Base-by-base conservation (phyloP, 2,797 vertebrate species). In the Gobio occitaniae region DNA sequence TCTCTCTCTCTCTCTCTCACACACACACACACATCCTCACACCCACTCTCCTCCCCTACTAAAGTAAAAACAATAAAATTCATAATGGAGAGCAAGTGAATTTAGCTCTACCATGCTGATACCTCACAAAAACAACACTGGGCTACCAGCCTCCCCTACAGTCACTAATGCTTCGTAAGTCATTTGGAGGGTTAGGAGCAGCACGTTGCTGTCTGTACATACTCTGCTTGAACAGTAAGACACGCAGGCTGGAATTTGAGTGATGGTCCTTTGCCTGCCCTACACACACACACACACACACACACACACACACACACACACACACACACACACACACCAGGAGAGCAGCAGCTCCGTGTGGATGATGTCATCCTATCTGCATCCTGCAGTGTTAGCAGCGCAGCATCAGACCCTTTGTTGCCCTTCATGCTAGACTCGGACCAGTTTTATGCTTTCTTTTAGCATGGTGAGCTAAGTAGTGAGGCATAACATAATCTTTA, bases 361-460 rank as follows among this genome's bases (percentile, higher is more conserved):
- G 86, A 88, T 90, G 89, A 90, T 89, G 88, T 90, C 89, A 90
- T 89, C 86, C 89, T 80, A 84, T 80, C 82, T 83, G 89, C 86
- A 88, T 87, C 86, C 88, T 86, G 89, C 89, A 87, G 88, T 87
- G 88, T 84, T 86, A 76, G 71, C 78, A 77, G 89, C 56, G 79
- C 79, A 77, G 75, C 82, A 68, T 86, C 77, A 80, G 84, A 80
- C 84, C 59, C 84, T 85, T 80, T 85, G 84, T 85, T 85, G 84
- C 77, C 69, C 82, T 84, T 84, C 56, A 78, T 59, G 80, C 59
- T 87, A 78, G 63, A 65, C 84, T 87, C 74, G 29, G 78, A 88
- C 68, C 84, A 82, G 83, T 88, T 83, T 71, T 82, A 75, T 76
- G 66, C 32, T 36, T 87, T 84, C 29, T 38, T 71, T 38, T 71